Base-by-base conservation (phyloP, 2,797 vertebrate genomes). In the Sphenodon punctatus region DNA sequence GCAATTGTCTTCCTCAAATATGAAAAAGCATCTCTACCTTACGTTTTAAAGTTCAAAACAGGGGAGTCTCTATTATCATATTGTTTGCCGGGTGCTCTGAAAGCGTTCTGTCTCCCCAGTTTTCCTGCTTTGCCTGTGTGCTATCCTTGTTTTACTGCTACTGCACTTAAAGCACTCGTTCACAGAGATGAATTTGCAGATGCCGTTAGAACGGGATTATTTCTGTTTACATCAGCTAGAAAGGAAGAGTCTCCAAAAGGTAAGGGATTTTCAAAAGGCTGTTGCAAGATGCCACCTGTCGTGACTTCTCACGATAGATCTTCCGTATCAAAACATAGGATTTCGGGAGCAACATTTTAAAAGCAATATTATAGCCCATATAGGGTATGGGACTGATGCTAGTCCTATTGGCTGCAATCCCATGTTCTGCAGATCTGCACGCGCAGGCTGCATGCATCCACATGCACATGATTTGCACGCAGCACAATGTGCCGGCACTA, bases 91-190 rank as follows among this genome's bases (percentile, higher is more conserved):
- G 17, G 13, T 27, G 66, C 56, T 83, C 64, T 48, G 36, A 58
- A 73, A 75, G 67, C 59, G 45, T 79, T 79, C 66, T 75, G 46
- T 59, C 73, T 63, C 79, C 72, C 65, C 46, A 19, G 27, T 16
- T 51, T 68, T 60, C 42, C n/a, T 77, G 43, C 39, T 74, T 34
- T 58, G 66, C 65, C 6, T 4, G 59, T 4, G 59, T 78, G 73
- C 75, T 88, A 61, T 59, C 14, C 56, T 77, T 39, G 30, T 42
- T 64, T 76, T 86, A 68, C 73, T 45, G 49, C 86, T 89, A 51
- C 68, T 87, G 81, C 77, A 80, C 85, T 86, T 76, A 41, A 85
- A 81, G n/a, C 45, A 70, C 61, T 77, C 75, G 60, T 49, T 89
- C 78, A 79, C 74, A 70, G 55, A 59, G 80, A 73, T 71, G 68